A percentile compares a stretch with the other conserved stretches of the same genome.
phyloP scores from a whole-genome alignment of 2,888 invertebrate genomes.

The Acanthosepion esculentum region DNA sequence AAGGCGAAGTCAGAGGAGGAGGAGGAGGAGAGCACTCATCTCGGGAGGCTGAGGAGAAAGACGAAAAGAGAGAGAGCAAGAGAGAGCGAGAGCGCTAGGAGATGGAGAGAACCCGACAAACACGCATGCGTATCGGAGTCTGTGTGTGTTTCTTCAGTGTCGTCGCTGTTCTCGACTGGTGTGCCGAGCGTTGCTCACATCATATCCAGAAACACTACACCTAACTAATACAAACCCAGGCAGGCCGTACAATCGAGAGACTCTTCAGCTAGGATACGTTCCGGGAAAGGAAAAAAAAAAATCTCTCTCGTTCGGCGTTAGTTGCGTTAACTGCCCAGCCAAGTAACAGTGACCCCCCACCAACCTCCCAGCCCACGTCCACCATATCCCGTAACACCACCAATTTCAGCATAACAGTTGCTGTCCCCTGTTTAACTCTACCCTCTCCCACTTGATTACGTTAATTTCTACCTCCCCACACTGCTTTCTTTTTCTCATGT shows the following conservation, averaged over 20 bases:
- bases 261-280: background rate
- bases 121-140: background rate
- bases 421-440: background rate
- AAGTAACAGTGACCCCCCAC: background rate
- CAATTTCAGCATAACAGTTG: background rate
- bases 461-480: background rate
- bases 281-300: background rate
- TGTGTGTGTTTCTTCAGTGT: conserved; percentile 21
- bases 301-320: background rate
- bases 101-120: conserved; percentile 20
- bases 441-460: background rate
- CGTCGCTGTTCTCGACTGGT: background rate
- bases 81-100: background rate
- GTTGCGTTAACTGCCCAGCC: background rate
- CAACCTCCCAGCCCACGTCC: background rate
- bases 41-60: background rate
- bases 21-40: background rate
- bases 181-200: background rate
- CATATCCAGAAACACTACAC: background rate
- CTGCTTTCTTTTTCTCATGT: background rate
- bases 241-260: background rate
- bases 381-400: background rate
- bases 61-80: background rate
- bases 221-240: background rate
- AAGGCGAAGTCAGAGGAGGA: background rate